These are phyloP conservation scores for Ataeniobius toweri DNA, from an alignment of 2,797 vertebrate species.

Conservation along the genomic window DNA sequence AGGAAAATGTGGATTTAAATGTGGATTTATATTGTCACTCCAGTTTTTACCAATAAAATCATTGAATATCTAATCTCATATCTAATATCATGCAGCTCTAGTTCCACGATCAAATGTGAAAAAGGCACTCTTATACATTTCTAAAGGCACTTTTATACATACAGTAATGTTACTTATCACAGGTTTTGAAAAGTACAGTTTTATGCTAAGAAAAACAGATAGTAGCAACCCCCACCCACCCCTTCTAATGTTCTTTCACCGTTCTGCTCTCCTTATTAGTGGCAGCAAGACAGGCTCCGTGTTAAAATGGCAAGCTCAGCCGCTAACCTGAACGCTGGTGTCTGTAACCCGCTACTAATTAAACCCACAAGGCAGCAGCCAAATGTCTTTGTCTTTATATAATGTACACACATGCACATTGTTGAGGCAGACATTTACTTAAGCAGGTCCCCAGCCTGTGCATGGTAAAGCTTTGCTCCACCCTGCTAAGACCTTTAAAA, in stretches of 20 bases:
- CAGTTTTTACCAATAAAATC: background rate
- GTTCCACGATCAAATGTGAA: background rate
- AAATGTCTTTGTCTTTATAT: slow-evolving; percentile 59
- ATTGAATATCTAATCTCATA: background rate
- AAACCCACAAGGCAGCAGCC: slow-evolving; percentile 79
- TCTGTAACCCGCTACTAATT: slow-evolving; percentile 74
- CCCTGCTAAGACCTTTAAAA: slow-evolving; percentile 77
- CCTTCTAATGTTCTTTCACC: slow-evolving; percentile 55
- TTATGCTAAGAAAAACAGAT: background rate
- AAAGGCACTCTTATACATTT: background rate
- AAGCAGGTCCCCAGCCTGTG: slow-evolving; percentile 49
- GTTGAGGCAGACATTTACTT: slow-evolving; percentile 39
- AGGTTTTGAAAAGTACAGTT: background rate
- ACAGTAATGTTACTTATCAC: background rate
- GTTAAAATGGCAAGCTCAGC: slow-evolving; percentile 70
- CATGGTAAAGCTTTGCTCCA: slow-evolving; percentile 58
- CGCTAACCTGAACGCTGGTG: slow-evolving; percentile 68
- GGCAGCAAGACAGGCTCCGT: slow-evolving; percentile 63
- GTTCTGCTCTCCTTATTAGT: slow-evolving; percentile 62
- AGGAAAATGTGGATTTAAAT: background rate
- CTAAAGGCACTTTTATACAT: background rate
- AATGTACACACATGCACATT: slow-evolving; percentile 42
- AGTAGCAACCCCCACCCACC: slow-evolving; percentile 4
- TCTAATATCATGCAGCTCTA: background rate
- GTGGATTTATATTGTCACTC: background rate